Base-by-base conservation (phyloP, 2,797 vertebrate species). In the Amazonetta brasiliensis region DNA sequence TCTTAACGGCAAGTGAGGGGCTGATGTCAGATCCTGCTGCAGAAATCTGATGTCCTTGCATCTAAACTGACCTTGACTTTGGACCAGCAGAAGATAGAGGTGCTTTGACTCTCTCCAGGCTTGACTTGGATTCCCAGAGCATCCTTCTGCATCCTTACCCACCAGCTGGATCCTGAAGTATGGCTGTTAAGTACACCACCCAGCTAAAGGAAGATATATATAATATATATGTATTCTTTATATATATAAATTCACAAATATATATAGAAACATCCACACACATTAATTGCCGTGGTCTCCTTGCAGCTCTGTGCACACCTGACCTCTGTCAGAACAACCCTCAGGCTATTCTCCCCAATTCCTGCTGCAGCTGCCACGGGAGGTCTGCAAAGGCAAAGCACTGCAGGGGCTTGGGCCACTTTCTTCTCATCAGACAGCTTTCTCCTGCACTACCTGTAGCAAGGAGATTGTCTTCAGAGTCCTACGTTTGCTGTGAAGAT, bases 41-140 rank as follows among this genome's bases (percentile, higher is more conserved):
- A 39, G 56, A 63, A 88, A 59, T 26, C 26, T 12, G n/a, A 33
- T 31, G 28, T 33, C 23, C 28, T 17, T n/a, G 19, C n/a, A 5
- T 5, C 56, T 74, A 26, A 35, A 52, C 6, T 2, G 3, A 11
- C 31, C 3, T 1, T 9, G 18, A 31, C 52, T n/a, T 67, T 2
- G 62, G 28, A 67, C 8, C 54, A 50, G 69, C 30, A 75, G 31
- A 37, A 55, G 33, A 14, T 26, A 5, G 43, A 80, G 52, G 12
- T 8, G 66, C 16, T 35, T 33, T 11, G 16, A 48, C 43, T 41
- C 33, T 19, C 19, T 22, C 63, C 31, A 74, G 48, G 30, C 10
- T 0, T 1, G 10, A 39, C 41, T 54, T n/a, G 1, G 4, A 33
- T n/a, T 58, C n/a, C 35, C 39, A 21, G 7, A 1, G 10, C 46